phyloP scores from a whole-genome alignment of 2,888 invertebrate species.

The Vandiemenella viatica region DNA sequence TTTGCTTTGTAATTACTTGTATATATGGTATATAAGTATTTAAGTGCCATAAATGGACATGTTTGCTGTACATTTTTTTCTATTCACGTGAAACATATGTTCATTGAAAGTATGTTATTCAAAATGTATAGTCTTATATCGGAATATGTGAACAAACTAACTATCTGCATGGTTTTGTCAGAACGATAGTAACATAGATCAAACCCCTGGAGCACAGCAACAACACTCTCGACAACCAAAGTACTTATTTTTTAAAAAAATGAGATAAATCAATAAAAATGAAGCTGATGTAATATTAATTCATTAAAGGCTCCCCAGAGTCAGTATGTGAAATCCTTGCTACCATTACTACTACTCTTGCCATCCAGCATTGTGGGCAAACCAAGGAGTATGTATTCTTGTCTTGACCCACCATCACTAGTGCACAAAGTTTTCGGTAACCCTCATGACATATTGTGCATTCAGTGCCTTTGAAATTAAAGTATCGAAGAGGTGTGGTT shows the following conservation, averaged over 20 bases:
- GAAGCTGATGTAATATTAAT: no score
- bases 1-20: slow-evolving; percentile 19
- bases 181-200: no score
- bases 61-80: slow-evolving; percentile 18
- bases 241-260: no score
- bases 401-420: slow-evolving; percentile 6
- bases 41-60: slow-evolving; percentile 20
- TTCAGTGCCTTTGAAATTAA: slow-evolving; percentile 8
- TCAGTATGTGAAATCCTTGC: no score
- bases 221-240: no score
- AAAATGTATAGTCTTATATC: no score
- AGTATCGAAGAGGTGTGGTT: background rate
- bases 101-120: background rate
- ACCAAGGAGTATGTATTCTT: background rate
- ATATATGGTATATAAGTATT: slow-evolving; percentile 20
- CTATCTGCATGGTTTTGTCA: no score
- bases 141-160: no score
- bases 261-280: no score
- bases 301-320: no score
- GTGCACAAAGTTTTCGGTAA: slow-evolving; percentile 5
- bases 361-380: background rate
- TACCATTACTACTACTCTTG: no score
- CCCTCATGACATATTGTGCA: slow-evolving; percentile 5
- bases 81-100: background rate
- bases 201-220: no score